Conservation (phyloP, 2,797 vertebrate genomes). For the Coilia nasus region DNA sequence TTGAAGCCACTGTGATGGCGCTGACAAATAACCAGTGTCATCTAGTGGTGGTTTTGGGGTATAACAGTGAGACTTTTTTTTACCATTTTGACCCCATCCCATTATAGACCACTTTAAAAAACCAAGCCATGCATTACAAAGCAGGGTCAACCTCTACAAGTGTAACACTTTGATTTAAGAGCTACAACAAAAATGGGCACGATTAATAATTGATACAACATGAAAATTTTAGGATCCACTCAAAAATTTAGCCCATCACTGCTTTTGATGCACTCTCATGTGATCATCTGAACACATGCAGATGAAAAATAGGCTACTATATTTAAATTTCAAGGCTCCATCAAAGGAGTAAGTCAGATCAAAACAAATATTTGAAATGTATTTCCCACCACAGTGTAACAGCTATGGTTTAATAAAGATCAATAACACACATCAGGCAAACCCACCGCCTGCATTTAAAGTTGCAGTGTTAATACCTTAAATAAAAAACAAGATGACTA, state of each 20-base stretch:
- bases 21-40: background rate
- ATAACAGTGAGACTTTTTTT: background rate
- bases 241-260: background rate
- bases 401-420: background rate
- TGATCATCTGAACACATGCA: background rate
- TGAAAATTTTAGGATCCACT: conserved; percentile 4
- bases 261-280: background rate
- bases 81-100: conserved; percentile 7
- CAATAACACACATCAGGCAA: background rate
- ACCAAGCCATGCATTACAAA: conserved; percentile 20
- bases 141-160: conserved; percentile 19
- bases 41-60: background rate
- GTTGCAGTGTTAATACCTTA: background rate
- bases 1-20: background rate
- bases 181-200: background rate
- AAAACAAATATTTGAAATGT: background rate
- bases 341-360: background rate
- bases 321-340: background rate
- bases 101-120: conserved; percentile 11
- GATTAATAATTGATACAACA: background rate
- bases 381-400: background rate
- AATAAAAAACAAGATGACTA: background rate
- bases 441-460: background rate
- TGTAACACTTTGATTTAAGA: conserved; percentile 26
- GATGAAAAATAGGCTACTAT: background rate